Percentiles rank a stretch among this genome's conserved stretches.
Evolutionary conservation across 1,140 invertebrate genomes (phyloP).

Genomic region (Magallana ariakensis): DNA sequence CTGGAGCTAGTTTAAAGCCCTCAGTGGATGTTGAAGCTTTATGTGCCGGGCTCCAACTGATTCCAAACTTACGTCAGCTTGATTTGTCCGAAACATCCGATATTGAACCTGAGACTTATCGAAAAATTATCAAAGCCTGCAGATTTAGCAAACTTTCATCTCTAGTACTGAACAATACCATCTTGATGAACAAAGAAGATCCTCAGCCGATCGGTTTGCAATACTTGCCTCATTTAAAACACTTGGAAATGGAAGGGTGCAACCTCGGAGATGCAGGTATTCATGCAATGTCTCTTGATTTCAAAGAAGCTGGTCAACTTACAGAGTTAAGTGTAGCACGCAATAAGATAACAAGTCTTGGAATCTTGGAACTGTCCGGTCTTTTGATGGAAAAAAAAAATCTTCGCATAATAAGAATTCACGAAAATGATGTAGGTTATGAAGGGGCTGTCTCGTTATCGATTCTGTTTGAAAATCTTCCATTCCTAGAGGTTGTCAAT

Average conservation of each 20-base stretch:
- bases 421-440: neutral
- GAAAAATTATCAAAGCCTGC: neutral
- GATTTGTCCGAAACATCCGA: neutral
- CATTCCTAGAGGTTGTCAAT: neutral
- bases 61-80: neutral
- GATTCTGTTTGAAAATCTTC: slow-evolving; percentile 1
- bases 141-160: neutral
- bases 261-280: neutral
- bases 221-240: neutral
- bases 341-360: neutral
- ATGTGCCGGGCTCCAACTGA: neutral
- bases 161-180: neutral
- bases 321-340: neutral
- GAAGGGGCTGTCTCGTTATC: neutral
- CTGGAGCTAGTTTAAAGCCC: neutral
- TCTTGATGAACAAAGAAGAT: neutral
- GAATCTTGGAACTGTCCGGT: neutral
- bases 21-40: neutral
- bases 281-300: neutral
- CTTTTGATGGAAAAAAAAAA: slow-evolving; percentile 2
- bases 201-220: neutral
- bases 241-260: neutral
- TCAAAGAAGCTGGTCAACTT: neutral
- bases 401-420: neutral
- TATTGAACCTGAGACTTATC: neutral